Conservation (phyloP, 2,113 vertebrate genomes). For the Lasiurus borealis region DNA sequence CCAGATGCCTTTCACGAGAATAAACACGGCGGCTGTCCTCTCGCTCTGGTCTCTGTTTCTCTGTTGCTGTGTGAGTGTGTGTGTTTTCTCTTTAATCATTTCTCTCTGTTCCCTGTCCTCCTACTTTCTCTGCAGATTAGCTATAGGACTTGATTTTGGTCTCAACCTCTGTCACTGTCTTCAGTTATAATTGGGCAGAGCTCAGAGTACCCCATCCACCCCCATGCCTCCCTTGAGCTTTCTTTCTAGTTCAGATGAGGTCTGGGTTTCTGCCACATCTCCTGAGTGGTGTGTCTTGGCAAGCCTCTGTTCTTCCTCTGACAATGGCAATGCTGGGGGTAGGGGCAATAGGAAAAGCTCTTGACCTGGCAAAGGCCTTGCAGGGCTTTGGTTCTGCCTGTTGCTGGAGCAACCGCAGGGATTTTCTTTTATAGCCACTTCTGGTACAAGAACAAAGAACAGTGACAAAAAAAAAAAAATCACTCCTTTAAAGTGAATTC, state of each 20-base stretch:
- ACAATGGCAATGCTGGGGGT: neutral
- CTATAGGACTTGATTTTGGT: neutral
- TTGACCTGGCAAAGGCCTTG: constrained; percentile 27
- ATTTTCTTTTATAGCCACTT: constrained; percentile 36
- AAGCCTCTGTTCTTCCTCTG: neutral
- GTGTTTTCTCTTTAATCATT: neutral
- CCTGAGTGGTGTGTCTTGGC: neutral
- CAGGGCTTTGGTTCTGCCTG: constrained; percentile 32
- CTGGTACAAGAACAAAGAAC: constrained; percentile 55
- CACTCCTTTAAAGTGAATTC: constrained; percentile 15
- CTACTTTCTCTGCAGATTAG: neutral
- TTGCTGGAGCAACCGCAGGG: constrained; percentile 54
- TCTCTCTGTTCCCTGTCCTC: neutral
- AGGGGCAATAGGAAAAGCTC: neutral
- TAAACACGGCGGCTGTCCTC: constrained; percentile 31
- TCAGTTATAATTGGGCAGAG: neutral
- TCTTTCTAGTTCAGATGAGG: neutral
- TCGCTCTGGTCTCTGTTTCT: neutral
- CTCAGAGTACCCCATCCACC: accelerated
- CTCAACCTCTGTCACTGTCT: neutral
- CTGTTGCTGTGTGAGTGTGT: neutral
- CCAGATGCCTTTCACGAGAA: constrained; percentile 67
- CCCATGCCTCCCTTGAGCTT: neutral
- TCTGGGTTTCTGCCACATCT: neutral
- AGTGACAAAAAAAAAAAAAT: constrained; percentile 2